These are phyloP conservation scores for Typhlichthys eigenmanni DNA, from an alignment of 2,797 vertebrate species.

Conservation along the genomic window DNA sequence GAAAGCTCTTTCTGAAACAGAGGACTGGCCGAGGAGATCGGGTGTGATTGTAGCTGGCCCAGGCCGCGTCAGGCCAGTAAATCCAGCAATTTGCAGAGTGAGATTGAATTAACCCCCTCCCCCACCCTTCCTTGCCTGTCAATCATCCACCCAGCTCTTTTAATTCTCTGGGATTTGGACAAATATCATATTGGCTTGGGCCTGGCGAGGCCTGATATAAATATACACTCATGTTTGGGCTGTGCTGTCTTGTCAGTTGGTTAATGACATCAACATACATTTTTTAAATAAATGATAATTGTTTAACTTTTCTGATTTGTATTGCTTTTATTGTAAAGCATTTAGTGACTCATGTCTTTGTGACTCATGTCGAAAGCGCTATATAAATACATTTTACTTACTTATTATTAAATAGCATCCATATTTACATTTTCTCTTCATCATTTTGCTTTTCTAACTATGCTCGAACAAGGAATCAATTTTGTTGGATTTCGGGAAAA, in stretches of 20 bases:
- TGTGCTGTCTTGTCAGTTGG: conserved; percentile 25
- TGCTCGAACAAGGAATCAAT: too few species aligned
- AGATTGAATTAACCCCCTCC: conserved; percentile 15
- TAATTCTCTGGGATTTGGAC: conserved; percentile 11
- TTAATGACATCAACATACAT: background rate
- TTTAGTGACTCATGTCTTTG: too few species aligned
- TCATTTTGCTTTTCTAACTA: too few species aligned
- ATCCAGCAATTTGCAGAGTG: conserved; percentile 37
- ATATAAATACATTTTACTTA: too few species aligned
- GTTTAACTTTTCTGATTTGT: too few species aligned
- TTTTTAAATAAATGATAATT: background rate
- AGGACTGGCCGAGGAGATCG: too few species aligned
- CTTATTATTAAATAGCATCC: too few species aligned
- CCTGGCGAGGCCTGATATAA: background rate
- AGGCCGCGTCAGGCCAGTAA: conserved; percentile 42
- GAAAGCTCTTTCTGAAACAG: too few species aligned
- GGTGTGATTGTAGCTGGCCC: conserved; percentile 14
- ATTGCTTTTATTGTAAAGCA: too few species aligned
- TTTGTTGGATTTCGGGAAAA: too few species aligned
- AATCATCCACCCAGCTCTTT: conserved; percentile 21
- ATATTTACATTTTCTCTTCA: too few species aligned
- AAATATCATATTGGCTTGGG: conserved; percentile 6
- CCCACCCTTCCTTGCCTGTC: conserved; percentile 27
- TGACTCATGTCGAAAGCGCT: too few species aligned
- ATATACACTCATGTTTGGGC: conserved; percentile 12